Conservation (phyloP, 2,888 invertebrate species). For the Netelia virgata region DNA sequence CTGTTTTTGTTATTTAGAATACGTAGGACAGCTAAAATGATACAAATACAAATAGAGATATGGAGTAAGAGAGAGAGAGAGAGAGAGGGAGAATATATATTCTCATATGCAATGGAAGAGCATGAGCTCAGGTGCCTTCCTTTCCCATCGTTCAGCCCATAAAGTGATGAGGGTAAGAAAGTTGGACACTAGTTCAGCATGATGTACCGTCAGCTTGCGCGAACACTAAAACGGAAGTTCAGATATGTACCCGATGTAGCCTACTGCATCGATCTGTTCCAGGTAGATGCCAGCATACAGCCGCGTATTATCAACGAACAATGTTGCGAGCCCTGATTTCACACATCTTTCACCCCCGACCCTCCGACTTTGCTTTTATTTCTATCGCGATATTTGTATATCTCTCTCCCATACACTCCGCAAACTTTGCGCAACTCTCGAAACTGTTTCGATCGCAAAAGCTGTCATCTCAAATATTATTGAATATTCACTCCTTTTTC, state of each 20-base stretch:
- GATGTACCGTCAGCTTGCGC: slow-evolving; percentile 34
- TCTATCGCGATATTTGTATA: background rate
- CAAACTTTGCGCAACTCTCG: background rate
- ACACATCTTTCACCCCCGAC: background rate
- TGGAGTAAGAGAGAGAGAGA: background rate
- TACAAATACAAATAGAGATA: slow-evolving; percentile 3
- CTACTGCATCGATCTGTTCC: slow-evolving; percentile 19
- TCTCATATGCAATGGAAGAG: slow-evolving; percentile 41
- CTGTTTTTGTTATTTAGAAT: background rate
- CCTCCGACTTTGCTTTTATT: background rate
- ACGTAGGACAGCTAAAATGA: background rate
- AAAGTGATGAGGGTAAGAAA: slow-evolving; percentile 50
- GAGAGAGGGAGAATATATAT: slow-evolving; percentile 9
- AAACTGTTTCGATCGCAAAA: slow-evolving; percentile 4
- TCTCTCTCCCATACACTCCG: background rate
- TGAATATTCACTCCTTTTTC: background rate
- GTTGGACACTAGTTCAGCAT: slow-evolving; percentile 31
- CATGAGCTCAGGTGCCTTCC: slow-evolving; percentile 43
- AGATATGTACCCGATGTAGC: slow-evolving; percentile 33
- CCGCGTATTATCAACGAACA: slow-evolving; percentile 37
- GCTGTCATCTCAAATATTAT: background rate
- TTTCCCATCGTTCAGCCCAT: slow-evolving; percentile 10
- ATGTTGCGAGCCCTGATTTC: slow-evolving; percentile 3
- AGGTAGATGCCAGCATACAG: background rate
- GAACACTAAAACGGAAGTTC: slow-evolving; percentile 55